These are phyloP conservation scores for Illadopsis cleaveri DNA, from an alignment of 2,113 vertebrate genomes.

Conservation along the genomic window DNA sequence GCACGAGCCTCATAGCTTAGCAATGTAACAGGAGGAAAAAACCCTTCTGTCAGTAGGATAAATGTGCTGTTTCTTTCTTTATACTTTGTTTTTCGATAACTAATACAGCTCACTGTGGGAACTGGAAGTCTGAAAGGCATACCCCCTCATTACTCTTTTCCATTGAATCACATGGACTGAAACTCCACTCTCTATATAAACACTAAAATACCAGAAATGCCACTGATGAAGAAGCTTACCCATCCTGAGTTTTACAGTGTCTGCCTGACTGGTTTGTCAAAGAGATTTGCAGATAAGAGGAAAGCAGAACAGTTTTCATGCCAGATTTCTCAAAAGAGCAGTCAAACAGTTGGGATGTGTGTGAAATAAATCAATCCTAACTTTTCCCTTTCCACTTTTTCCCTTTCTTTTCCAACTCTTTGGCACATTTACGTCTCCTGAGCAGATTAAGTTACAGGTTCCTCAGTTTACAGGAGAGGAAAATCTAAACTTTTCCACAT, in stretches of 20 bases:
- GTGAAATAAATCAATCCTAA: conserved; percentile 27
- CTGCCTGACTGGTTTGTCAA: conserved; percentile 39
- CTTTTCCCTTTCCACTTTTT: background rate
- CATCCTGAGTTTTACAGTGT: conserved; percentile 13
- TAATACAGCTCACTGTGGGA: background rate
- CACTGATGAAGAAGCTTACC: conserved; percentile 27
- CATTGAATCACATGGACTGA: background rate
- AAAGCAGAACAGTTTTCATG: conserved; percentile 21
- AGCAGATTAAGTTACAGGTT: background rate
- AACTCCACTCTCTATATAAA: background rate
- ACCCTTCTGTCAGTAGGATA: background rate
- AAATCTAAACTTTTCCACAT: background rate
- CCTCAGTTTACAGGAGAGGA: background rate
- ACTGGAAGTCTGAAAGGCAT: background rate
- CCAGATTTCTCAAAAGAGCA: background rate
- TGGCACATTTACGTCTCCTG: background rate
- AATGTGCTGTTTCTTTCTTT: background rate
- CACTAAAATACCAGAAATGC: conserved; percentile 60
- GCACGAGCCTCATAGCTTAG: background rate
- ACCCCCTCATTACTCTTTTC: background rate
- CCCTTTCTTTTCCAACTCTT: background rate
- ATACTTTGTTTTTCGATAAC: background rate
- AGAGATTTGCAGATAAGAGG: conserved; percentile 37
- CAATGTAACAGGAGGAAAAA: background rate
- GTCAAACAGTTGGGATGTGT: background rate